phyloP scores from a whole-genome alignment of 2,888 invertebrate species.

The Mythimna impura region DNA sequence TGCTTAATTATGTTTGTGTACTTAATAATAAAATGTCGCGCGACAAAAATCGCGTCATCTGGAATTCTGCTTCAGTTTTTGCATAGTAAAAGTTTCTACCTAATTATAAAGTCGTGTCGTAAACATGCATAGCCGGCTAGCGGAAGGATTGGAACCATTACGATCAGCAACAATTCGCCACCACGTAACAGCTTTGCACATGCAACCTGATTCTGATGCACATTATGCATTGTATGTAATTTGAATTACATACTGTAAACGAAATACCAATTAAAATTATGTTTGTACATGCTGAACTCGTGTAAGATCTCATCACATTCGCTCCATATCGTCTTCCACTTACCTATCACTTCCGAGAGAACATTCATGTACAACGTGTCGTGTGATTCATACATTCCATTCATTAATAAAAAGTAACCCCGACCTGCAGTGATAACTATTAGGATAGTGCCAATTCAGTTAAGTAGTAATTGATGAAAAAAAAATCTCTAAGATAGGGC shows the following conservation, averaged over 20 bases:
- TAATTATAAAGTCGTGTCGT: constrained; percentile 72
- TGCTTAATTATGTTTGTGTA: constrained; percentile 43
- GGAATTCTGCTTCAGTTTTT: constrained; percentile 62
- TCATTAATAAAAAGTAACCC: constrained; percentile 40
- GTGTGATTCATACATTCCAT: constrained; percentile 26
- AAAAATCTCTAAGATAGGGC: constrained; percentile 13
- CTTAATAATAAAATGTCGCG: constrained; percentile 48
- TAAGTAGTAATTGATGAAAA: constrained; percentile 17
- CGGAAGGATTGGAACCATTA: constrained; percentile 70
- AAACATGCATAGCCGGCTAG: constrained; percentile 68
- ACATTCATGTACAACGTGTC: constrained; percentile 25
- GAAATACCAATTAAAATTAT: constrained; percentile 23
- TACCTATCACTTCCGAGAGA: constrained; percentile 23
- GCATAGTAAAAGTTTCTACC: constrained; percentile 71
- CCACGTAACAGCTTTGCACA: constrained; percentile 66
- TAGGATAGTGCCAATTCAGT: constrained; percentile 21
- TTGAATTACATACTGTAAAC: constrained; percentile 29
- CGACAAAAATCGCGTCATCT: constrained; percentile 52
- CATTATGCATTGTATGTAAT: constrained; percentile 52
- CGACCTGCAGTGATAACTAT: constrained; percentile 34
- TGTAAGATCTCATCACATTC: neutral
- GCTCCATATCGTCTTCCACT: neutral
- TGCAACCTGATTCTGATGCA: constrained; percentile 56
- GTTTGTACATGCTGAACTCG: neutral
- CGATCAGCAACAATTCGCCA: constrained; percentile 61